Base-by-base conservation (phyloP, 1,140 invertebrate genomes). In the Drosophila triauraria region DNA sequence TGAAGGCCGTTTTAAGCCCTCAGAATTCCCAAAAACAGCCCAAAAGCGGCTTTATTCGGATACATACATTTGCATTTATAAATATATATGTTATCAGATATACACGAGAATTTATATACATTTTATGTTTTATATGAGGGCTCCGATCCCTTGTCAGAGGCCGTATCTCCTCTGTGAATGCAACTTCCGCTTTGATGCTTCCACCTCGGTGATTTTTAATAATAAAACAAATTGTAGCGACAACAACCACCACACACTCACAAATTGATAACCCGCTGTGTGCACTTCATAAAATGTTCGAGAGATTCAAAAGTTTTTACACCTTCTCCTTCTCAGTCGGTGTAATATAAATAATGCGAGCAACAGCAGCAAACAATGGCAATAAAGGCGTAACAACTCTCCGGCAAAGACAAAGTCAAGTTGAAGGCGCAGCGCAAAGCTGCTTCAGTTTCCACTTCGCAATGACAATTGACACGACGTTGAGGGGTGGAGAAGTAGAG, bases 271-370 rank as follows among this genome's bases (percentile, higher is more conserved):
- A 58, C 83, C 71, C 62, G 82, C 79, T 79, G 82, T 63, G 83
- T 61, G 71, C 83, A 87, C 83, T 86, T 87, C 82, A 87, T 86
- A 86, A 86, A 86, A 65, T 56, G 62, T 53, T 53, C 35, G 32
- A 40, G 20, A n/a, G 3, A 51, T 59, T 65, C 58, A 69, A 87
- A 87, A 82, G 61, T 61, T 61, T n/a, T 72, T 67, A 64, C 82
- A 86, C 82, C 82, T 86, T 71, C 25, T 62, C 32, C 53, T 53
- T 44, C 48, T 43, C 7, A 32, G 35, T n/a, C 35, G 46, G 40
- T 71, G 79, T 71, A 82, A 87, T 87, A 86, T 87, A 86, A 86
- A 87, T 82, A 82, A 85, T 81, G 78, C 63, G 80, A 79, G 80
- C 64, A 72, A 63, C 32, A 43, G 40, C 38, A 50, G n/a, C 62